phyloP scores from a whole-genome alignment of 64 coral and sea anemone genomes.

The Orbicella faveolata region DNA sequence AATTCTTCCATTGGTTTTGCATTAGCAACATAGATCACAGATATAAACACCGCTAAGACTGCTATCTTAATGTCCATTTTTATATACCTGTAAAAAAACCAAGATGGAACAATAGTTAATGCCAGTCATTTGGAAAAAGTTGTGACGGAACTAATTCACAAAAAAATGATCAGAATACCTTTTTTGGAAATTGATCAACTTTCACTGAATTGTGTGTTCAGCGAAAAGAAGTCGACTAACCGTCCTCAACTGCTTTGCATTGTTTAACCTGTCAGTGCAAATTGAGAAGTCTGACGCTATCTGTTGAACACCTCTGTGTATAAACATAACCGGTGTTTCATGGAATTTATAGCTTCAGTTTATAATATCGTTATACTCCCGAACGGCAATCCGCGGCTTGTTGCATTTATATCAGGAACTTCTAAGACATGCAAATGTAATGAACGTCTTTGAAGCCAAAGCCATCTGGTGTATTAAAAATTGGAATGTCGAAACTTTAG shows the following conservation, averaged over 20 bases:
- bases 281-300: conserved; percentile 46
- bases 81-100: neutral
- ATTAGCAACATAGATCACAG: conserved; percentile 26
- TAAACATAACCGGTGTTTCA: conserved; percentile 34
- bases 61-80: conserved; percentile 60
- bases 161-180: neutral
- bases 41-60: conserved; percentile 17
- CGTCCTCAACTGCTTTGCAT: neutral
- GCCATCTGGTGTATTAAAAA: no score
- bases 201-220: neutral
- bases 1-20: conserved; percentile 25
- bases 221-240: neutral
- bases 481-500: no score
- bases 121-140: neutral
- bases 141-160: neutral
- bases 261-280: conserved; percentile 9
- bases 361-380: neutral
- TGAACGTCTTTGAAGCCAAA: no score
- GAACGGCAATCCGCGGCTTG: no score
- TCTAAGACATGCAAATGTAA: no score
- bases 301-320: conserved; percentile 10
- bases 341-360: neutral
- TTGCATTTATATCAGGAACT: no score
- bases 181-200: conserved; percentile 3
- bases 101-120: neutral